These are phyloP conservation scores for Copsychus sechellarum DNA, from an alignment of 2,113 vertebrate species.

Conservation along the genomic window DNA sequence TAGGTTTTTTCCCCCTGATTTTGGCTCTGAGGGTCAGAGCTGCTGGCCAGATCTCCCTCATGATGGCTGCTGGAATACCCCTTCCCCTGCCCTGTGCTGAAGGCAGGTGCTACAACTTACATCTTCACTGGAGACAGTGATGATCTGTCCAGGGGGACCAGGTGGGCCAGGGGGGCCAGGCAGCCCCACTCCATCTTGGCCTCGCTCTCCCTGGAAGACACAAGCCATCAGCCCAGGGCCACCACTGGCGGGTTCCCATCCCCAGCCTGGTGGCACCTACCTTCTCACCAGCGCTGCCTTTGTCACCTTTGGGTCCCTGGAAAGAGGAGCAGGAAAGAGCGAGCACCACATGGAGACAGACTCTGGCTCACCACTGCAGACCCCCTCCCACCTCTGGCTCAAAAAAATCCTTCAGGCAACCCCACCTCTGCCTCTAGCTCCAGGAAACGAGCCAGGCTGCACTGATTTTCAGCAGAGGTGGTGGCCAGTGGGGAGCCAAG, in stretches of 20 bases:
- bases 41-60: neutral
- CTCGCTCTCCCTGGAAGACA: conserved; percentile 84
- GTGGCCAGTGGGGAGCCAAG: neutral
- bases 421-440: neutral
- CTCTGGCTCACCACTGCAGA: neutral
- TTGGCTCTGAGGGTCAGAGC: neutral
- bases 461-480: neutral
- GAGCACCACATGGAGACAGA: neutral
- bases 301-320: conserved; percentile 87
- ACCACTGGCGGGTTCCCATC: accelerated
- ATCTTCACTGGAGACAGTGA: conserved; percentile 65
- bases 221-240: neutral
- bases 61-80: neutral
- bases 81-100: too few species aligned
- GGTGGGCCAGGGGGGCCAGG: conserved; percentile 86
- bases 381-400: neutral
- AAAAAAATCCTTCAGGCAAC: neutral
- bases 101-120: conserved; percentile 53
- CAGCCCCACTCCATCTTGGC: conserved; percentile 83
- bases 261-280: conserved; percentile 68
- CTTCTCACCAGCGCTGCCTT: conserved; percentile 81
- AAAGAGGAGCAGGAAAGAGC: neutral
- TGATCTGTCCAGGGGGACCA: conserved; percentile 83
- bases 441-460: accelerated
- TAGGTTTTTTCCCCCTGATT: accelerated